phyloP scores from a whole-genome alignment of 2,888 invertebrate genomes.

The Papilio protenor region DNA sequence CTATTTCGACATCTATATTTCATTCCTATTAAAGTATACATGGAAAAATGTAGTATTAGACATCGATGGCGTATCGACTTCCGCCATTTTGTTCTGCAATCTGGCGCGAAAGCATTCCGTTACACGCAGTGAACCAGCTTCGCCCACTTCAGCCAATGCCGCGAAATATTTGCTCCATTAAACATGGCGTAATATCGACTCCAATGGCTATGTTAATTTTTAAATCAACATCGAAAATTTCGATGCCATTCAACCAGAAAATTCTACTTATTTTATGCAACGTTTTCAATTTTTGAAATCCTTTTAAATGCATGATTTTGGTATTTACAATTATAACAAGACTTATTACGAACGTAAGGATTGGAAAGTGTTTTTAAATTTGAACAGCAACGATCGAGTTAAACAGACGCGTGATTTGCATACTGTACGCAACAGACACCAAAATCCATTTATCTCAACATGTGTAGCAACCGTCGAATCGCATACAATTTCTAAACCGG shows the following conservation, averaged over 20 bases:
- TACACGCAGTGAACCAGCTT: constrained; percentile 54
- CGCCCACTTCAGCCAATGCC: constrained; percentile 36
- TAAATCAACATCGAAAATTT: constrained; percentile 13
- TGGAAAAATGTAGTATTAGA: constrained; percentile 9
- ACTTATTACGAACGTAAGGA: neutral
- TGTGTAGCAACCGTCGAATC: constrained; percentile 29
- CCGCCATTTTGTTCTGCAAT: constrained; percentile 54
- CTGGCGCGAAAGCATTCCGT: constrained; percentile 64
- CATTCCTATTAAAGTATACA: neutral
- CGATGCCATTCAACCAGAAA: neutral
- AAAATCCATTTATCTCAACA: constrained; percentile 38
- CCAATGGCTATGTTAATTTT: constrained; percentile 24
- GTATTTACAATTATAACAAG: neutral
- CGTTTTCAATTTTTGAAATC: neutral
- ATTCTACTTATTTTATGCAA: neutral
- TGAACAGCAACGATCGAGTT: neutral
- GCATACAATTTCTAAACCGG: constrained; percentile 28
- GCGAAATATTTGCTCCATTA: constrained; percentile 31
- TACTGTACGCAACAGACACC: constrained; percentile 14
- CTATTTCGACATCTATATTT: constrained; percentile 19
- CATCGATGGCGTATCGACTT: constrained; percentile 45
- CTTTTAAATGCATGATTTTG: neutral
- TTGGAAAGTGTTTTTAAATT: neutral
- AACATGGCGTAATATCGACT: constrained; percentile 19
- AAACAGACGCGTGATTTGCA: constrained; percentile 1